phyloP scores from a whole-genome alignment of 1,140 invertebrate genomes.

The Araneus ventricosus region DNA sequence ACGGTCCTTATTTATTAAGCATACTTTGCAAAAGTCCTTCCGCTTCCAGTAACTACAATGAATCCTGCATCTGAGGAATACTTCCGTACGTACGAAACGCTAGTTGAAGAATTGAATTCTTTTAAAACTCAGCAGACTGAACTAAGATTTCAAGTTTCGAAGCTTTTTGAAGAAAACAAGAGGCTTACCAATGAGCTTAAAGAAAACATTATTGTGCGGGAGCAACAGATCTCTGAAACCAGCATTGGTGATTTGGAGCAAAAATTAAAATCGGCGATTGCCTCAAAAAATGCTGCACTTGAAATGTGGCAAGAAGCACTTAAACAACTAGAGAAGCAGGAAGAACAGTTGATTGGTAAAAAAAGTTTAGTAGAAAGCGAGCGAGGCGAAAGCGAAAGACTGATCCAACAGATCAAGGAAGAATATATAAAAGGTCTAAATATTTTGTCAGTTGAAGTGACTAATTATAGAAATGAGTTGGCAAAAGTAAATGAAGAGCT shows the following conservation, averaged over 20 bases:
- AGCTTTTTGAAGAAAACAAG: constrained; percentile 54
- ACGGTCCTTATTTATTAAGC: no score
- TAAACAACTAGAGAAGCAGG: constrained; percentile 44
- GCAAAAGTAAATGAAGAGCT: not conserved
- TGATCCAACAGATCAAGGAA: constrained; percentile 49
- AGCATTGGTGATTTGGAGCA: constrained; percentile 17
- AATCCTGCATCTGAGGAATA: constrained; percentile 57
- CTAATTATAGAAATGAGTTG: constrained; percentile 10
- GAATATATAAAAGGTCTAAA: constrained; percentile 59
- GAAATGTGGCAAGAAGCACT: constrained; percentile 63
- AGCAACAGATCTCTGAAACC: constrained; percentile 20
- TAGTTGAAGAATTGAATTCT: constrained; percentile 20
- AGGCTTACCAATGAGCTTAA: constrained; percentile 40
- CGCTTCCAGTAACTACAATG: not conserved
- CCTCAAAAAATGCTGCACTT: constrained; percentile 42
- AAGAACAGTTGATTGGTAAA: constrained; percentile 39
- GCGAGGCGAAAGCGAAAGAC: constrained; percentile 20
- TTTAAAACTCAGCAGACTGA: constrained; percentile 50
- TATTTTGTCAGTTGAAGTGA: constrained; percentile 36
- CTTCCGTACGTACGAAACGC: constrained; percentile 32
- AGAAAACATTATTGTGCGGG: not conserved
- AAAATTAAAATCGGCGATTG: not conserved
- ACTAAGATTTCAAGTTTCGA: constrained; percentile 35
- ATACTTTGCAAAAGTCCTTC: not conserved
- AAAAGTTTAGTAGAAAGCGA: constrained; percentile 49